These are phyloP conservation scores for Acestrorhynchus altus DNA, from an alignment of 2,797 vertebrate genomes.

Conservation along the genomic window DNA sequence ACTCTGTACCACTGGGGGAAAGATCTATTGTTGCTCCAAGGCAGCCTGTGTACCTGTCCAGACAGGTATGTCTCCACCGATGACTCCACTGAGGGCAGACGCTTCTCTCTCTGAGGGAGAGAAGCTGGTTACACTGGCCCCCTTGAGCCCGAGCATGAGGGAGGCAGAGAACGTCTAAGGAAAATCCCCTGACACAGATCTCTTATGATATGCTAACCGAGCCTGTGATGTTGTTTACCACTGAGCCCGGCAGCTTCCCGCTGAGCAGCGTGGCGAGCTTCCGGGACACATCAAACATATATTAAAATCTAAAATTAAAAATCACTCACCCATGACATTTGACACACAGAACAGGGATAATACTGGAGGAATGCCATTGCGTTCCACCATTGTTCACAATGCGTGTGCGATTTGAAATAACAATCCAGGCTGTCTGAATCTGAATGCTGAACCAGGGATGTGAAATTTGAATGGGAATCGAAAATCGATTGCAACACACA, in stretches of 20 bases:
- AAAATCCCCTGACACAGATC: constrained; percentile 74
- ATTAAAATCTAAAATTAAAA: constrained; percentile 80
- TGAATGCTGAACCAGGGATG: neutral
- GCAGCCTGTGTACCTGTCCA: constrained; percentile 78
- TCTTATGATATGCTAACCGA: constrained; percentile 77
- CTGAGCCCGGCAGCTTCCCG: constrained; percentile 63
- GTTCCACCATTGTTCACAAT: constrained; percentile 41
- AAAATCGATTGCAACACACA: neutral
- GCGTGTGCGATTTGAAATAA: neutral
- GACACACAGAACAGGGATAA: constrained; percentile 63
- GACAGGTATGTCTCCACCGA: constrained; percentile 75
- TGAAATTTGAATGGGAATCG: neutral
- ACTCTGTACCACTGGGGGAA: constrained; percentile 66
- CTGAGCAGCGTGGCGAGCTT: constrained; percentile 62
- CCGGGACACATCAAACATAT: constrained; percentile 74
- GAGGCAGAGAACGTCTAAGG: constrained; percentile 68
- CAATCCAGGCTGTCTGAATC: neutral
- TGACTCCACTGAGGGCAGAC: constrained; percentile 67
- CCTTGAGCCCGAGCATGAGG: constrained; percentile 64
- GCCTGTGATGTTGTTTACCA: constrained; percentile 80
- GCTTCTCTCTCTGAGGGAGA: constrained; percentile 40
- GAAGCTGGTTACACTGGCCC: constrained; percentile 68
- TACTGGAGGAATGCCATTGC: constrained; percentile 61
- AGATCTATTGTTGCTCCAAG: constrained; percentile 74
- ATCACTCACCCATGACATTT: constrained; percentile 72